Evolutionary conservation across 2,888 invertebrate species (phyloP).

Genomic region (Notocelia uddmanniana): DNA sequence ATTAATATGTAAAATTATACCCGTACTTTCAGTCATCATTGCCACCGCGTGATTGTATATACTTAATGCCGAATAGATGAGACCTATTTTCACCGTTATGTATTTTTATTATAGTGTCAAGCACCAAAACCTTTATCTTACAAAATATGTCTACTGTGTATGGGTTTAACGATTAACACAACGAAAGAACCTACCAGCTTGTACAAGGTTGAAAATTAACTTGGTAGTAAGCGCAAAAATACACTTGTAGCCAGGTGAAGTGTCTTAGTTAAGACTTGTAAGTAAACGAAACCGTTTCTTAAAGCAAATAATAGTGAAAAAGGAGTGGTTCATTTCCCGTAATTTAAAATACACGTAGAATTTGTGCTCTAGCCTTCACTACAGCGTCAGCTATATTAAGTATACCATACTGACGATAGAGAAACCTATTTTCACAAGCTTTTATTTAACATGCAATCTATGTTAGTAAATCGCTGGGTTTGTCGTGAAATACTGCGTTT

Average conservation of each 20-base stretch:
- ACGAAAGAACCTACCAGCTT: conserved; percentile 23
- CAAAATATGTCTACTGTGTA: background rate
- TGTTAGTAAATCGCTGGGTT: too few species aligned
- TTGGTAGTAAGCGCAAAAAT: conserved; percentile 36
- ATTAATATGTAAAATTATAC: too few species aligned
- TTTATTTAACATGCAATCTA: too few species aligned
- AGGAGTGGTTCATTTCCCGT: background rate
- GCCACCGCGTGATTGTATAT: too few species aligned
- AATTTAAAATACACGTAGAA: background rate
- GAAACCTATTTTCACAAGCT: too few species aligned
- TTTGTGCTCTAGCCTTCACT: background rate
- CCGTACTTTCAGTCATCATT: too few species aligned
- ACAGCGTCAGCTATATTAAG: background rate
- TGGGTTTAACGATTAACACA: conserved; percentile 32
- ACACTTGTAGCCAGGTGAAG: conserved; percentile 35
- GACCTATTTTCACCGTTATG: too few species aligned
- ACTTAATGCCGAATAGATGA: too few species aligned
- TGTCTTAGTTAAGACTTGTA: background rate
- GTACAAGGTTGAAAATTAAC: conserved; percentile 27
- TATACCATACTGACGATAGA: background rate
- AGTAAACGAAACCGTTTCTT: conserved; percentile 6
- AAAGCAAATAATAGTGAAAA: background rate
- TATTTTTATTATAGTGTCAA: too few species aligned
- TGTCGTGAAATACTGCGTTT: too few species aligned
- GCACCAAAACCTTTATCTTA: background rate